A percentile compares a stretch with the other conserved stretches of the same genome.
phyloP scores from a whole-genome alignment of 1,140 invertebrate species.

The Vollenhovia emeryi region DNA sequence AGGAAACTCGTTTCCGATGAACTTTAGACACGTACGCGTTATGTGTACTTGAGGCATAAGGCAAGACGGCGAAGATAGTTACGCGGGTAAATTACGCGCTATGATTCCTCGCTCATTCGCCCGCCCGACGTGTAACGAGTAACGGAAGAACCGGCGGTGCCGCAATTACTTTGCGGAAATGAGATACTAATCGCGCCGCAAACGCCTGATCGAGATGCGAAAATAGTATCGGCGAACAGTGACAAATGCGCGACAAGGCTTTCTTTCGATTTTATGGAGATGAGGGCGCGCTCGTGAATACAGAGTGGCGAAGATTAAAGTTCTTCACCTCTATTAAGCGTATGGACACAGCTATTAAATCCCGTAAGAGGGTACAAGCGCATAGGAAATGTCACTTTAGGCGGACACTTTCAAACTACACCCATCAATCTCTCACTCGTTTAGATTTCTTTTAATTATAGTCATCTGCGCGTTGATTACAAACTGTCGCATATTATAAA shows the following conservation, averaged over 20 bases:
- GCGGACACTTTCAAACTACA: background rate
- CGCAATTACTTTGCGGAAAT: constrained; percentile 34
- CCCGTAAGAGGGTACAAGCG: background rate
- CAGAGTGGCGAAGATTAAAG: constrained; percentile 1
- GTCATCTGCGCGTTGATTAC: background rate
- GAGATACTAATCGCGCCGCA: constrained; percentile 44
- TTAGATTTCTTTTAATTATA: background rate
- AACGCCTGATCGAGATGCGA: background rate
- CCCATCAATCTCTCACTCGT: background rate
- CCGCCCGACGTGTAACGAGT: constrained; percentile 30
- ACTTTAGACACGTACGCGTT: background rate
- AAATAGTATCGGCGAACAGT: constrained; percentile 36
- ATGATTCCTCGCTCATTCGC: constrained; percentile 42
- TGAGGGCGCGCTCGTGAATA: constrained; percentile 11
- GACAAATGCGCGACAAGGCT: constrained; percentile 22
- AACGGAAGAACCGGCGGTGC: constrained; percentile 42
- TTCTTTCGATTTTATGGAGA: constrained; percentile 47
- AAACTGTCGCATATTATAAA: background rate
- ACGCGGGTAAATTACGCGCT: constrained; percentile 44
- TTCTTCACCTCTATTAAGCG: background rate
- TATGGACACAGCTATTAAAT: background rate
- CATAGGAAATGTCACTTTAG: background rate
- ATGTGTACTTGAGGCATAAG: constrained; percentile 2
- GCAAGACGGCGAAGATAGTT: background rate
- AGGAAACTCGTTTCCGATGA: constrained; percentile 32